Conservation (phyloP, 2,888 invertebrate genomes). For the Pimpla rufipes region DNA sequence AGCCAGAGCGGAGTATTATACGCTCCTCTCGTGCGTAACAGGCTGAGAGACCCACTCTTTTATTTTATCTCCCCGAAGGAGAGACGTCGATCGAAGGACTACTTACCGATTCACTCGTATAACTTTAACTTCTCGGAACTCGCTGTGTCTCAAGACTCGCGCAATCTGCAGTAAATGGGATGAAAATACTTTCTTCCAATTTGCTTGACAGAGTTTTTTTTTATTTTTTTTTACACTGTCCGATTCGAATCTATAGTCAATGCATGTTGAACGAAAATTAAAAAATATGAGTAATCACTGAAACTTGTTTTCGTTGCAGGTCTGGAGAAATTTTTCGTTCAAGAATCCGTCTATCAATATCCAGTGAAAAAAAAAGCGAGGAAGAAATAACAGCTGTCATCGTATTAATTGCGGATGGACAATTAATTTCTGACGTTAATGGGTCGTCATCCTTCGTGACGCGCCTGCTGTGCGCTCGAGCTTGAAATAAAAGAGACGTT, state of each 20-base stretch:
- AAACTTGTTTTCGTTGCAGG: neutral
- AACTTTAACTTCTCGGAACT: slow-evolving; percentile 16
- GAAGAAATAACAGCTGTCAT: neutral
- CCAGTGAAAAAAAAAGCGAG: too few relatives aligned
- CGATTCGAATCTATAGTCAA: neutral
- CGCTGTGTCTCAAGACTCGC: neutral
- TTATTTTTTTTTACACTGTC: neutral
- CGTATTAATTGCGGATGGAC: slow-evolving; percentile 64
- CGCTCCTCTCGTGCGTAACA: slow-evolving; percentile 37
- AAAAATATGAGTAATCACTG: too few relatives aligned
- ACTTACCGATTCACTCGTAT: slow-evolving; percentile 75
- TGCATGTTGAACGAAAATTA: neutral
- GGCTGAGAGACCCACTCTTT: slow-evolving; percentile 33
- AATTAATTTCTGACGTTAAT: slow-evolving; percentile 15
- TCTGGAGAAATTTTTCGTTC: too few relatives aligned
- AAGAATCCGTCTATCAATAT: too few relatives aligned
- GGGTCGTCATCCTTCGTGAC: slow-evolving; percentile 62
- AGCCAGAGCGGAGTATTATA: slow-evolving; percentile 3
- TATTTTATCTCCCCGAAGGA: slow-evolving; percentile 17
- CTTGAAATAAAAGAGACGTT: slow-evolving; percentile 55
- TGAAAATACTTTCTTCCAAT: neutral
- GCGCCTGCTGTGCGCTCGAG: slow-evolving; percentile 55
- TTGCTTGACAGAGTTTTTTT: neutral
- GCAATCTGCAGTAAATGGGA: neutral
- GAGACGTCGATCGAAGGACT: slow-evolving; percentile 71